phyloP scores from a whole-genome alignment of 2,113 vertebrate species.

The Silurus glanis region DNA sequence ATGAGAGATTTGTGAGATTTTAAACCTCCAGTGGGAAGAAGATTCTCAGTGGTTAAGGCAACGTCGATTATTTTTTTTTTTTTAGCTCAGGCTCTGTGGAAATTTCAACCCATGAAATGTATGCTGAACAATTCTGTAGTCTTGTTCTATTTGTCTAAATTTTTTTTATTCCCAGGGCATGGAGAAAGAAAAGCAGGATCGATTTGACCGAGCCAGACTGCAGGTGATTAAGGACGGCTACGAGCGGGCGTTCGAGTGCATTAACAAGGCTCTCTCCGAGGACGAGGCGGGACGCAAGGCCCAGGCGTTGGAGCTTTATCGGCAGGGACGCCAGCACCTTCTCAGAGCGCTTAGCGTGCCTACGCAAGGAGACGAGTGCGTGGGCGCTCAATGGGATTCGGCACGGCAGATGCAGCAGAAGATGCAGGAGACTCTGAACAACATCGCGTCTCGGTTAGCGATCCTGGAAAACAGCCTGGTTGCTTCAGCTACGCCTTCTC shows the following conservation, averaged over 20 bases:
- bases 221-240: constrained; percentile 89
- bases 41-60: too few species aligned
- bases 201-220: constrained; percentile 78
- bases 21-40: too few species aligned
- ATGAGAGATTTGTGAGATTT: not conserved
- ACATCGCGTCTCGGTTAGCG: constrained; percentile 81
- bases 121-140: not conserved
- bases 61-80: too few species aligned
- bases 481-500: not conserved
- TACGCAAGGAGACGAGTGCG: constrained; percentile 68
- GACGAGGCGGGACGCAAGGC: constrained; percentile 85
- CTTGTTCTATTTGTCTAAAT: not conserved
- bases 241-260: constrained; percentile 82
- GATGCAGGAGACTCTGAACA: constrained; percentile 89
- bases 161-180: constrained; percentile 68
- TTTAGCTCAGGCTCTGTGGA: not conserved
- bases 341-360: constrained; percentile 80
- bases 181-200: constrained; percentile 78
- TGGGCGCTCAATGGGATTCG: constrained; percentile 80
- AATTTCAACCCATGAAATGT: not conserved
- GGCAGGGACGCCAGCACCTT: constrained; percentile 82
- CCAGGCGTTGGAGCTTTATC: constrained; percentile 81
- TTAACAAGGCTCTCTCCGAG: constrained; percentile 82
- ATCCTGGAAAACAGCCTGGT: constrained; percentile 75
- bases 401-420: constrained; percentile 91